Base-by-base conservation (phyloP, 1,140 invertebrate species). In the Choristoneura fumiferana region DNA sequence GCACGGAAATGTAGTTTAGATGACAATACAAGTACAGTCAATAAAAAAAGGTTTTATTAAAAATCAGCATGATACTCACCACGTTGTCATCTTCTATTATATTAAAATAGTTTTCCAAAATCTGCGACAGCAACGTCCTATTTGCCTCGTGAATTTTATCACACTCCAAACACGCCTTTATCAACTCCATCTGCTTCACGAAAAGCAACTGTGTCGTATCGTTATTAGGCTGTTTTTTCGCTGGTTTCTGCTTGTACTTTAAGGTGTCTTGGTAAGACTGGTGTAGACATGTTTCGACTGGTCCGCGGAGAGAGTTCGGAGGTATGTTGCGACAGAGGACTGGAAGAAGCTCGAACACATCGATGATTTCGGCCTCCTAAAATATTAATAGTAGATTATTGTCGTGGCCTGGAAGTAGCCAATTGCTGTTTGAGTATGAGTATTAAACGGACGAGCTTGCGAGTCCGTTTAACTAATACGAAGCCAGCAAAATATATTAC, bases 121-220 rank as follows among this genome's bases (percentile, higher is more conserved):
- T 75, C 49, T 81, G 86, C 5, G 86, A 87, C 8, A 92, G 45
- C 13, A 91, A 53, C 0, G 89, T 90, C 49, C 90, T 86, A 62
- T 92, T 92, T 0, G 89, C 90, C 34, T 92, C 90, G 55, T 91
- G 90, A 43, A 91, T 90, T 60, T 80, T 76, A 22, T 92, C 87
- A 35, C 82, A 80, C 15, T 84, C 89, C 34, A 92, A 73, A 57
- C 83, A 69, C 5, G 69, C 70, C 12, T 73, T 70, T 36, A 89
- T 76, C 18, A 55, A 49, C 0, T 62, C 57, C 60, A 89, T 49
- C 58, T 79, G 78, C 54, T 60, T 70, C 0, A 73, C 55, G 60
- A 87, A 84, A 18, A 77, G 62, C 2, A 62, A 56, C n/a, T 78
- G 70, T 18, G 22, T 36, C 13, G 61, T 53, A 6, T 43, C 55